Percentiles rank a stretch among this genome's conserved stretches.
phyloP scores from a whole-genome alignment of 2,113 vertebrate genomes.

The Corvus cornix region DNA sequence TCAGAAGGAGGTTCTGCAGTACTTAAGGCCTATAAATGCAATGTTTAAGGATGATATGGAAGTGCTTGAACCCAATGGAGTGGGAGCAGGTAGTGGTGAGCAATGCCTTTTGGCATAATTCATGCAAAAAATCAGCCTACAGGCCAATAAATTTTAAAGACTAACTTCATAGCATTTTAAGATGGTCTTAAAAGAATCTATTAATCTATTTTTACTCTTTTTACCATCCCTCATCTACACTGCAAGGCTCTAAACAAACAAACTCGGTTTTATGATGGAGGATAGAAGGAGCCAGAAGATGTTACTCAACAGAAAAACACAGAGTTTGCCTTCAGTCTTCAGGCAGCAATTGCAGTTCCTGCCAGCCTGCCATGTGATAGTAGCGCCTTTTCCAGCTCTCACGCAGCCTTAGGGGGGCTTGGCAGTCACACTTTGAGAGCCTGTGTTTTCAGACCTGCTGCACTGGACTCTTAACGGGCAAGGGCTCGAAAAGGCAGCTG shows the following conservation, averaged over 20 bases:
- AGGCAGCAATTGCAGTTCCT: neutral
- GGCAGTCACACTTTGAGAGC: neutral
- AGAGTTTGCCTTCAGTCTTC: neutral
- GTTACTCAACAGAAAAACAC: neutral
- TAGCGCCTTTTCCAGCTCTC: neutral
- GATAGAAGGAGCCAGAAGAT: neutral
- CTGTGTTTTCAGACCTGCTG: neutral
- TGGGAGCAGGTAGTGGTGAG: neutral
- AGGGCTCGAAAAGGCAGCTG: neutral
- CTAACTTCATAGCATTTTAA: neutral
- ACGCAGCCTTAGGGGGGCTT: neutral
- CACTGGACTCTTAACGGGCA: neutral
- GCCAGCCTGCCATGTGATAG: neutral
- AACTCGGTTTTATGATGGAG: neutral
- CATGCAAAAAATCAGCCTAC: neutral
- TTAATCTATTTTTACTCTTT: neutral
- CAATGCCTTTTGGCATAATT: neutral
- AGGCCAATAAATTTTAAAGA: neutral
- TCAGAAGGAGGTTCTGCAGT: neutral
- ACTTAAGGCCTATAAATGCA: neutral
- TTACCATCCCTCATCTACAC: neutral
- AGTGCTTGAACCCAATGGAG: neutral
- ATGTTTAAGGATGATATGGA: neutral
- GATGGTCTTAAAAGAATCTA: neutral
- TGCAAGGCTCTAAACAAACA: neutral